Conservation (phyloP, 2,888 invertebrate genomes). For the Tinea pellionella region DNA sequence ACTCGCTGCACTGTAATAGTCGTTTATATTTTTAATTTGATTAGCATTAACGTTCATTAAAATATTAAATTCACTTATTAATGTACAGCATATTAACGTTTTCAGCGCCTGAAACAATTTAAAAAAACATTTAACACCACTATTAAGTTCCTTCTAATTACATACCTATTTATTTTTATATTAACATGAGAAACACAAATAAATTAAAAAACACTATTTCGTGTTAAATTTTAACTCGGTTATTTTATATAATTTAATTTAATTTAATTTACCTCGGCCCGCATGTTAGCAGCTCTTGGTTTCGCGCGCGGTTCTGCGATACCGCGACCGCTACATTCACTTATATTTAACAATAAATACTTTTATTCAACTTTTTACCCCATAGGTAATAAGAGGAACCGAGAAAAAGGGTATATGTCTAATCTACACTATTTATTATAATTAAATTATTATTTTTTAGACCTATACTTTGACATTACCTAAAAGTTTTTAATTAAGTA, state of each 20-base stretch:
- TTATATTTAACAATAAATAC: background rate
- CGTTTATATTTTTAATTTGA: background rate
- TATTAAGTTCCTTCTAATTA: background rate
- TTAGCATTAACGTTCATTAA: background rate
- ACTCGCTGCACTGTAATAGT: conserved; percentile 37
- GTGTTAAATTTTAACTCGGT: background rate
- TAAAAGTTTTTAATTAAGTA: no score
- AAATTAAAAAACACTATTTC: no score
- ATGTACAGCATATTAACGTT: conserved; percentile 39
- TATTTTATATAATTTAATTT: background rate
- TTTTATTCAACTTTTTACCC: conserved; percentile 1
- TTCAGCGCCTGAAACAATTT: conserved; percentile 36
- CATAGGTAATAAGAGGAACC: background rate
- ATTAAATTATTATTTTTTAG: no score
- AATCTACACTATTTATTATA: background rate
- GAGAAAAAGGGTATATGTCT: background rate
- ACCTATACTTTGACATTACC: no score
- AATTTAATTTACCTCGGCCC: background rate
- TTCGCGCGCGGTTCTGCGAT: background rate
- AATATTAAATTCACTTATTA: conserved; percentile 25
- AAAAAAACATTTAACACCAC: background rate
- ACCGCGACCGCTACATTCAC: background rate
- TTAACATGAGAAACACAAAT: no score
- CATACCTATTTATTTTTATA: no score
- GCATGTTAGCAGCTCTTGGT: background rate